These are phyloP conservation scores for Hucho hucho DNA, from an alignment of 2,113 vertebrate species.

Conservation along the genomic window DNA sequence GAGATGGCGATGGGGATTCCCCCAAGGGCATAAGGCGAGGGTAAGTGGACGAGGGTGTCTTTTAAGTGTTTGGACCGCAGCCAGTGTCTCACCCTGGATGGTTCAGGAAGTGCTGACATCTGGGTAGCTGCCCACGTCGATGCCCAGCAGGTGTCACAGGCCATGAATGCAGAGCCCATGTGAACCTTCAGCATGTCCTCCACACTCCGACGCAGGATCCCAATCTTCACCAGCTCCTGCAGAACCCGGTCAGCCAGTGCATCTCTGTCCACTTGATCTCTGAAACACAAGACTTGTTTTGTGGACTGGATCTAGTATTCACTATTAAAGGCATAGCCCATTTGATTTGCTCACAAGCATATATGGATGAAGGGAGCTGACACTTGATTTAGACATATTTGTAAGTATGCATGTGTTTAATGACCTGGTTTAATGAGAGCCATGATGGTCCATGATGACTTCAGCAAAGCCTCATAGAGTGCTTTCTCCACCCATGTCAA, in stretches of 20 bases:
- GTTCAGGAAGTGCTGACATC: slow-evolving; percentile 71
- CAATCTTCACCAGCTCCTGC: slow-evolving; percentile 86
- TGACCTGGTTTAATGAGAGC: slow-evolving; percentile 86
- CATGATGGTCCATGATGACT: slow-evolving; percentile 82
- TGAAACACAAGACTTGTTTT: slow-evolving; percentile 49
- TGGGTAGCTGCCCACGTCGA: slow-evolving; percentile 95
- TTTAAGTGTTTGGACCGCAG: too few relatives aligned
- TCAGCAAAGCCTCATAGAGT: slow-evolving; percentile 89
- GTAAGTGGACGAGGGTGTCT: too few relatives aligned
- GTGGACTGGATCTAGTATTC: too few relatives aligned
- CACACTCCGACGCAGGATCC: slow-evolving; percentile 80
- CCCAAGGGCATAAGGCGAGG: too few relatives aligned
- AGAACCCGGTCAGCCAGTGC: slow-evolving; percentile 91
- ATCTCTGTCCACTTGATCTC: slow-evolving; percentile 92
- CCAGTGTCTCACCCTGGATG: too few relatives aligned
- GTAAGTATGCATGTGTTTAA: too few relatives aligned
- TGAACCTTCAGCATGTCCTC: slow-evolving; percentile 92
- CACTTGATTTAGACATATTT: background rate
- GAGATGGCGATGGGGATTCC: too few relatives aligned
- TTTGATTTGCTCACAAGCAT: too few relatives aligned
- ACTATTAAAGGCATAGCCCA: too few relatives aligned
- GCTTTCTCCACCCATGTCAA: slow-evolving; percentile 88
- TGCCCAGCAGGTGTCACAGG: slow-evolving; percentile 93
- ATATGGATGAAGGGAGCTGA: slow-evolving; percentile 38
- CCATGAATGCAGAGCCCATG: slow-evolving; percentile 90